Conservation (phyloP, 2,888 invertebrate species). For the Ectropis crepuscularia region DNA sequence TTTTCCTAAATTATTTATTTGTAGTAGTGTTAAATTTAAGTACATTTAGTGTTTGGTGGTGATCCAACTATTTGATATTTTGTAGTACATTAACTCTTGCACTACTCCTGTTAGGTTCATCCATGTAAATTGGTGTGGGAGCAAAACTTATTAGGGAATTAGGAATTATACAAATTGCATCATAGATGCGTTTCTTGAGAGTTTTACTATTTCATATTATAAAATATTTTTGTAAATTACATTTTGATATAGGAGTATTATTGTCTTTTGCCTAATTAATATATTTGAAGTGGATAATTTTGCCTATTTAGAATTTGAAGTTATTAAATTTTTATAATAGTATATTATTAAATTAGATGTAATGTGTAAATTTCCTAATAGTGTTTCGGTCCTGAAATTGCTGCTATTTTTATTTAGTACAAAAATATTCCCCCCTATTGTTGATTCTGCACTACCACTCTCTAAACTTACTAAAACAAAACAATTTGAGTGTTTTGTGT, state of each 20-base stretch:
- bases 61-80: conserved; percentile 12
- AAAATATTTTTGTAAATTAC: conserved; percentile 52
- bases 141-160: conserved; percentile 15
- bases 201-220: conserved; percentile 25
- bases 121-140: conserved; percentile 28
- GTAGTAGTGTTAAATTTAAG: background rate
- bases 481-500: too few species aligned
- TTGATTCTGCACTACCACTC: too few species aligned
- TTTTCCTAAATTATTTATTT: conserved; percentile 18
- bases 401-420: too few species aligned
- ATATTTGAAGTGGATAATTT: background rate
- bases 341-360: too few species aligned
- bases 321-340: too few species aligned
- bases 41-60: background rate
- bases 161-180: conserved; percentile 18
- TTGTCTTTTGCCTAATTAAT: conserved; percentile 1
- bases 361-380: too few species aligned
- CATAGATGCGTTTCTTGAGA: conserved; percentile 25
- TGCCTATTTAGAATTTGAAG: too few species aligned
- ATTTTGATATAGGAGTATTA: conserved; percentile 35
- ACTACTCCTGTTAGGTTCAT: conserved; percentile 10
- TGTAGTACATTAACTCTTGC: conserved; percentile 6
- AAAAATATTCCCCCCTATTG: too few species aligned
- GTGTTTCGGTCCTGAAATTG: too few species aligned
- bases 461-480: too few species aligned